Evolutionary conservation across 2,797 vertebrate species (phyloP).

Genomic region (Australoheros facetus): DNA sequence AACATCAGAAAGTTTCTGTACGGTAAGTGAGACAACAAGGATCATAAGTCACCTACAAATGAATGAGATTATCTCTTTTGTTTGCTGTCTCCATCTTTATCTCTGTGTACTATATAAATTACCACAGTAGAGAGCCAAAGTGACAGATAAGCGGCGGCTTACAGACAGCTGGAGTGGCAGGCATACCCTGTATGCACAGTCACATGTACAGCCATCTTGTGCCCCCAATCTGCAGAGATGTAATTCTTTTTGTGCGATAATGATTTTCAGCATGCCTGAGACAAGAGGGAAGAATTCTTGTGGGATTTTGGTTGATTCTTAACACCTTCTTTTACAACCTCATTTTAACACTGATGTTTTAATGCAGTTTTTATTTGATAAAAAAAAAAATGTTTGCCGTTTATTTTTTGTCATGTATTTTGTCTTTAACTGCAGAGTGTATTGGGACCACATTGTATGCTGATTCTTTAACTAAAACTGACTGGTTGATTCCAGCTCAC

Average conservation of each 20-base stretch:
- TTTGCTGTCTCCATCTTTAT: constrained; percentile 25
- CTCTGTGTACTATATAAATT: constrained; percentile 30
- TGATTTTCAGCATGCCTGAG: constrained; percentile 56
- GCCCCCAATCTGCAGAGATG: constrained; percentile 62
- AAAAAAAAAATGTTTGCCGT: not conserved
- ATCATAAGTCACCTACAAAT: constrained; percentile 44
- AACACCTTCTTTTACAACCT: constrained; percentile 16
- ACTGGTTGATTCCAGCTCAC: constrained; percentile 14
- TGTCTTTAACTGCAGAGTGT: not conserved
- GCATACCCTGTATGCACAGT: constrained; percentile 45
- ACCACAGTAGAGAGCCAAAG: constrained; percentile 32
- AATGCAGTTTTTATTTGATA: not conserved
- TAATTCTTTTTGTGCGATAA: constrained; percentile 65
- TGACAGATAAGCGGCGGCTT: constrained; percentile 54
- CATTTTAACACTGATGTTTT: not conserved
- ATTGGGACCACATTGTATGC: not conserved
- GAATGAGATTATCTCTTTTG: constrained; percentile 48
- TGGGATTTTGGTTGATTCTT: constrained; percentile 55
- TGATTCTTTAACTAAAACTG: not conserved
- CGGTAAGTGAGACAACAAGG: constrained; percentile 23
- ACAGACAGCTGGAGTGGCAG: constrained; percentile 52
- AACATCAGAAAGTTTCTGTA: constrained; percentile 18
- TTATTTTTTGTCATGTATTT: not conserved
- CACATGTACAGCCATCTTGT: constrained; percentile 68
- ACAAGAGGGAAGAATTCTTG: constrained; percentile 43